Conservation (phyloP, 1,140 invertebrate species). For the Lasioglossum baleicum region DNA sequence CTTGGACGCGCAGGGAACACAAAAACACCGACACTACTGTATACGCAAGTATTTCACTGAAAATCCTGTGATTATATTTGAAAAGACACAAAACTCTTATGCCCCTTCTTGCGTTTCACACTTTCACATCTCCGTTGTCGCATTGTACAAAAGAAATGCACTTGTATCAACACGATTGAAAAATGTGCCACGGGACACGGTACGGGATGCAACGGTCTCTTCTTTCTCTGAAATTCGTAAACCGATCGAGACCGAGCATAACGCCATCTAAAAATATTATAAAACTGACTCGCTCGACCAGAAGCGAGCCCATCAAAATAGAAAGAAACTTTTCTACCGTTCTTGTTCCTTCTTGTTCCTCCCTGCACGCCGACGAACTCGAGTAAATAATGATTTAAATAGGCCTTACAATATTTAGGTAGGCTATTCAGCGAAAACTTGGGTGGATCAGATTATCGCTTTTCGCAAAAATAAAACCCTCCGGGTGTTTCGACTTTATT, state of each 20-base stretch:
- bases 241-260: conserved; percentile 16
- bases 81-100: background rate
- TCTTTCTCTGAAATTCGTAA: conserved; percentile 15
- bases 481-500: background rate
- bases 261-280: conserved; percentile 48
- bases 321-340: conserved; percentile 1
- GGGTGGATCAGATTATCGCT: background rate
- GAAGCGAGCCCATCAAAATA: conserved; percentile 8
- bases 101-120: background rate
- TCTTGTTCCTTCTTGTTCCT: background rate
- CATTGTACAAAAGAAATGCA: background rate
- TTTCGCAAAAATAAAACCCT: background rate
- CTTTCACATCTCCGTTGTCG: background rate
- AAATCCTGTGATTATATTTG: conserved; percentile 27
- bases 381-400: background rate
- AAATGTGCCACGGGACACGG: background rate
- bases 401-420: too few relatives aligned
- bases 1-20: too few relatives aligned
- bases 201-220: conserved; percentile 1
- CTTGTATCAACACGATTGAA: background rate
- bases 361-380: background rate
- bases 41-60: background rate
- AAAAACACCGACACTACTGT: background rate
- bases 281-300: background rate
- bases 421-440: background rate